Percentiles rank a stretch among this genome's conserved stretches.
These are phyloP conservation scores for Sphecodes monilicornis DNA, from an alignment of 2,888 invertebrate genomes.

Conservation along the genomic window DNA sequence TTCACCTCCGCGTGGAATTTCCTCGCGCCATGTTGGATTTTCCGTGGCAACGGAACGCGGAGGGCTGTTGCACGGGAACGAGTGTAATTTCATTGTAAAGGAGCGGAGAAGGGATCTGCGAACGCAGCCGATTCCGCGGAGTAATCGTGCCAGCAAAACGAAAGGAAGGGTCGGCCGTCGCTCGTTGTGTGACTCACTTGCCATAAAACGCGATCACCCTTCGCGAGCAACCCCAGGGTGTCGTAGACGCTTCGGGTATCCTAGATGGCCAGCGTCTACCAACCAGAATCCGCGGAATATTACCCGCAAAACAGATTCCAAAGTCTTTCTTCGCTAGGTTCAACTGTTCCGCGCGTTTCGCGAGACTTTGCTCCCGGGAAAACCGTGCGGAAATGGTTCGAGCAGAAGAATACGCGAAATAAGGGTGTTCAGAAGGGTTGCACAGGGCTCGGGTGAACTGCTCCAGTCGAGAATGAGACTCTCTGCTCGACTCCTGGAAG, in stretches of 20 bases:
- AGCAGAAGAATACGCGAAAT: not conserved
- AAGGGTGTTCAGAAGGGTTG: not conserved
- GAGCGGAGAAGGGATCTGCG: slow-evolving; percentile 45
- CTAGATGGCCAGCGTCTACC: slow-evolving; percentile 35
- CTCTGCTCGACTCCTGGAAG: slow-evolving; percentile 10
- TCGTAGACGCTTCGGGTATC: slow-evolving; percentile 44
- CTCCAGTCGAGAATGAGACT: not conserved
- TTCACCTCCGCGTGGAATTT: not conserved
- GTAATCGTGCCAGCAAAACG: slow-evolving; percentile 41
- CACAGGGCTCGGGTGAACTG: not conserved
- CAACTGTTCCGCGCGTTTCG: not conserved
- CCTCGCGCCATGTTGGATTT: not conserved
- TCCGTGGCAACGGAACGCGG: not conserved
- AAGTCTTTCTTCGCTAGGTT: not conserved
- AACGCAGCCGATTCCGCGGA: slow-evolving; percentile 45
- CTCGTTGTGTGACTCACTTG: slow-evolving; percentile 73
- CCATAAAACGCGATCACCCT: slow-evolving; percentile 73
- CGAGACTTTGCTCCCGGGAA: not conserved
- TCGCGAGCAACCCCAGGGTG: slow-evolving; percentile 52
- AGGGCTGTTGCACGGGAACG: slow-evolving; percentile 1
- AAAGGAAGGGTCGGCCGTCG: slow-evolving; percentile 35
- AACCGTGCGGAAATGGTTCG: not conserved
- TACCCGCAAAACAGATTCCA: slow-evolving; percentile 8
- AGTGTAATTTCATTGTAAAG: slow-evolving; percentile 24
- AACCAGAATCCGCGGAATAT: slow-evolving; percentile 32